Conservation (phyloP, 2,888 invertebrate genomes). For the Stenodera caucasica region DNA sequence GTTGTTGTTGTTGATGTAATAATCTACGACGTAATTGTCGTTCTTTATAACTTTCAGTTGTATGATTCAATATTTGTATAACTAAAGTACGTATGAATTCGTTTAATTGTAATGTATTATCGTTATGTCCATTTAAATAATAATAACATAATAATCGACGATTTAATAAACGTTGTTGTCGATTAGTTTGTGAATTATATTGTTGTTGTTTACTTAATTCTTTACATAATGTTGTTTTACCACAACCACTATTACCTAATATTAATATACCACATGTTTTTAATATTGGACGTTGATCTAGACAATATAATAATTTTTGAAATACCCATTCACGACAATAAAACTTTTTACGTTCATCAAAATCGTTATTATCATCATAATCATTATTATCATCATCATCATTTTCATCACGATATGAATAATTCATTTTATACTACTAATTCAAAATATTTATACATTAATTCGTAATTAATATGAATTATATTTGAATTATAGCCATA, state of each 20-base stretch:
- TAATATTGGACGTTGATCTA: slow-evolving; percentile 83
- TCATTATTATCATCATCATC: too few species aligned
- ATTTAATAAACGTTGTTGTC: slow-evolving; percentile 74
- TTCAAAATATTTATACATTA: too few species aligned
- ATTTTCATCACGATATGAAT: too few species aligned
- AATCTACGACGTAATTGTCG: slow-evolving; percentile 50
- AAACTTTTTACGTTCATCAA: slow-evolving; percentile 72
- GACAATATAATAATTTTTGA: slow-evolving; percentile 86
- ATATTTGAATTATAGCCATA: slow-evolving; percentile 19
- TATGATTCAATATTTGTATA: slow-evolving; percentile 79
- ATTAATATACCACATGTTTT: slow-evolving; percentile 89
- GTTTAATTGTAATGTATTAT: slow-evolving; percentile 80
- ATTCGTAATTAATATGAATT: too few species aligned
- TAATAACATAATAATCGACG: slow-evolving; percentile 83
- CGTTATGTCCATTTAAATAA: slow-evolving; percentile 83
- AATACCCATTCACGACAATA: slow-evolving; percentile 96
- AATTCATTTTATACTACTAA: too few species aligned
- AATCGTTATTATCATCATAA: slow-evolving; percentile 41
- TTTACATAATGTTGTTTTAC: slow-evolving; percentile 88
- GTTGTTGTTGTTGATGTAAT: slow-evolving; percentile 37
- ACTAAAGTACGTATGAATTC: slow-evolving; percentile 84
- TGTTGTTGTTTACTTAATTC: slow-evolving; percentile 74
- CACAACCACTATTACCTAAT: slow-evolving; percentile 87
- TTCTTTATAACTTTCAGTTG: slow-evolving; percentile 58
- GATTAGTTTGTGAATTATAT: slow-evolving; percentile 61